Evolutionary conservation across 2,888 invertebrate genomes (phyloP), one percentile per base, ranked within the genome.

Genomic region (Octonoba sinensis): DNA sequence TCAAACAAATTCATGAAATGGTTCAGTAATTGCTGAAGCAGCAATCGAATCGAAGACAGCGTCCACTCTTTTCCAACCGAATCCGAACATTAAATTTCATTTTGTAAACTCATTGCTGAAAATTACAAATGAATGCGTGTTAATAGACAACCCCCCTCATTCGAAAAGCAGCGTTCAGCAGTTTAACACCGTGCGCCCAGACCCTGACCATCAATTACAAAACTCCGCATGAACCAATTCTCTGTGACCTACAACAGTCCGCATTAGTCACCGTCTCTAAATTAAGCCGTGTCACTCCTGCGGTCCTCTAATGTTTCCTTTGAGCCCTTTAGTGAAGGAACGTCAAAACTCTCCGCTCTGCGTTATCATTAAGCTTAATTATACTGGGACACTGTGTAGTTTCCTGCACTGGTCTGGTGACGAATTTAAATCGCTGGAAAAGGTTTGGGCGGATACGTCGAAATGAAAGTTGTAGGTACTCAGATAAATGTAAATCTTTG

Each of bases 281-380:
- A 76, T 76, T 76, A 76, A 76, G 76, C 76, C 69, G n/a, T 76
- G 76, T 76, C 76, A 76, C 69, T 76, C 69, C 62, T 76, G 76
- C 54, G 76, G 76, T 69, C 56, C 69, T 60, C 51, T 76, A 76
- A 76, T 76, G 76, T 76, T 76, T 76, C 76, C 62, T 76, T 70
- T 76, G 69, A 22, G 67, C 75, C 51, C 27, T 60, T 49, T 20
- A n/a, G 36, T 36, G 20, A 36, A 36, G 62, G 36, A 62, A 69
- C 75, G 75, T 75, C 75, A 75, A 75, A 75, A 75, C 75, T 75
- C 36, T 36, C 36, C 13, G 72, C 62, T 36, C 47, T 57, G 46
- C 54, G 56, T 76, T 67, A 67, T 67, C 67, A 67, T 76, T 76
- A 69, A 54, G 76, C 62, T 69, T 76, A 76, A 76, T 76, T 76